Conservation (phyloP, 1,140 invertebrate species). For the Triops longicaudatus region DNA sequence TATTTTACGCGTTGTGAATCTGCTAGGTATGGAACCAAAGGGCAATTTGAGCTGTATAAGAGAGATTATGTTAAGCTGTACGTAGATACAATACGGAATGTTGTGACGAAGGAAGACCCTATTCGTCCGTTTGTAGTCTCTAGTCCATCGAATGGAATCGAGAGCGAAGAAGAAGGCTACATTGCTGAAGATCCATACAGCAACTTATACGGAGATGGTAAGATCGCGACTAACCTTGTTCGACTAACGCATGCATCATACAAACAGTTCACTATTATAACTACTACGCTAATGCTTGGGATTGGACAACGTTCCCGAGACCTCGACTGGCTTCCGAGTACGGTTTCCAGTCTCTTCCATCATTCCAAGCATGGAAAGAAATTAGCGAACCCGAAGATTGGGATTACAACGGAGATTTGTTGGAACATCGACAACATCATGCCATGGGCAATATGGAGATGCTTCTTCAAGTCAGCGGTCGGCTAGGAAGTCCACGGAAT, state of each 20-base stretch:
- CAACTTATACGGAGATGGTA: conserved; percentile 77
- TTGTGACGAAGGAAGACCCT: conserved; percentile 54
- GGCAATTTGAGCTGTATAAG: conserved; percentile 52
- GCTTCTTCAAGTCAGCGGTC: conserved; percentile 46
- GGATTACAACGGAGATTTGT: conserved; percentile 48
- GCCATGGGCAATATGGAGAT: conserved; percentile 57
- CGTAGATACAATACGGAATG: conserved; percentile 60
- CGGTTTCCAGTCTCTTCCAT: conserved; percentile 83
- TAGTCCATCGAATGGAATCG: conserved; percentile 83
- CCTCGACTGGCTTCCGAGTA: conserved; percentile 91
- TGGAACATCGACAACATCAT: conserved; percentile 74
- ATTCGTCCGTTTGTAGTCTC: conserved; percentile 65
- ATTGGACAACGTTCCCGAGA: conserved; percentile 60
- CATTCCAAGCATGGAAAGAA: conserved; percentile 50
- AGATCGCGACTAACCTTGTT: conserved; percentile 31
- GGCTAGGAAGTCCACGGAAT: conserved; percentile 42
- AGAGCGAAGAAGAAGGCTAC: conserved; percentile 65
- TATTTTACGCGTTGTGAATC: conserved; percentile 14
- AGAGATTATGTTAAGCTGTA: conserved; percentile 82
- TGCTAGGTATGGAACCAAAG: conserved; percentile 53
- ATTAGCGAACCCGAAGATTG: conserved; percentile 53
- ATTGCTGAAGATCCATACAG: conserved; percentile 67
- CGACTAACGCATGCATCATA: not conserved
- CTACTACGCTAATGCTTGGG: conserved; percentile 73
- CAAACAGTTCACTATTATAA: conserved; percentile 81